A percentile compares a stretch with the other conserved stretches of the same genome.
These are phyloP conservation scores for Nephrotoma appendiculata DNA, from an alignment of 2,888 invertebrate genomes.

Conservation along the genomic window DNA sequence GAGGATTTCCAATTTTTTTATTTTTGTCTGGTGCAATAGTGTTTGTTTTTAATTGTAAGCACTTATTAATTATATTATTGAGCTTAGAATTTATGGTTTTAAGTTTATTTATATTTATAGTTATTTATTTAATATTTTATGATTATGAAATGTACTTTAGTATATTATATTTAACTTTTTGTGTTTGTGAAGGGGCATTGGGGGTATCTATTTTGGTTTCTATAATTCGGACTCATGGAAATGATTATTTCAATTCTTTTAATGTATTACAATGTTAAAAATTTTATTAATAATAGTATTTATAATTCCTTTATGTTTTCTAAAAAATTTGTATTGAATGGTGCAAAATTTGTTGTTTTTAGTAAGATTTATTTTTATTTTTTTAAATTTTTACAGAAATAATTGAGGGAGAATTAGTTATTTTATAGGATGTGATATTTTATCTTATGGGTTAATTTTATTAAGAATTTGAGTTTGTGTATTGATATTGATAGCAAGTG, in stretches of 20 bases:
- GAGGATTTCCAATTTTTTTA: constrained; percentile 33
- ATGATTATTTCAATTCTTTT: constrained; percentile 47
- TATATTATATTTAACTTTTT: constrained; percentile 45
- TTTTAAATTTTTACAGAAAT: constrained; percentile 26
- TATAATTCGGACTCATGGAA: constrained; percentile 45
- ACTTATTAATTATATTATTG: constrained; percentile 43
- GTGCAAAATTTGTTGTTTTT: constrained; percentile 38
- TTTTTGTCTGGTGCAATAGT: constrained; percentile 36
- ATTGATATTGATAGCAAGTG: constrained; percentile 43
- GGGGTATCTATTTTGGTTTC: constrained; percentile 46
- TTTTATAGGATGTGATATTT: constrained; percentile 35
- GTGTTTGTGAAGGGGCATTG: constrained; percentile 49
- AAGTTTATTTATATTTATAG: constrained; percentile 37
- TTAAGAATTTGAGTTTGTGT: constrained; percentile 44
- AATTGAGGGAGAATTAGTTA: constrained; percentile 32
- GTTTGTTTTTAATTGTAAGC: constrained; percentile 41
- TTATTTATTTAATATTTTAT: constrained; percentile 34
- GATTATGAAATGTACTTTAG: constrained; percentile 39
- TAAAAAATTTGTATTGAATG: constrained; percentile 37
- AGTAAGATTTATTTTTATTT: constrained; percentile 36
- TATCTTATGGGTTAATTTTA: constrained; percentile 39
- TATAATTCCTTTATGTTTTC: constrained; percentile 38
- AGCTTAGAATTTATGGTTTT: constrained; percentile 46
- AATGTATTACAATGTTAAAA: constrained; percentile 43
- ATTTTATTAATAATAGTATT: constrained; percentile 35